These are phyloP conservation scores for Clinocottus analis DNA, from an alignment of 2,113 vertebrate genomes.

Conservation along the genomic window DNA sequence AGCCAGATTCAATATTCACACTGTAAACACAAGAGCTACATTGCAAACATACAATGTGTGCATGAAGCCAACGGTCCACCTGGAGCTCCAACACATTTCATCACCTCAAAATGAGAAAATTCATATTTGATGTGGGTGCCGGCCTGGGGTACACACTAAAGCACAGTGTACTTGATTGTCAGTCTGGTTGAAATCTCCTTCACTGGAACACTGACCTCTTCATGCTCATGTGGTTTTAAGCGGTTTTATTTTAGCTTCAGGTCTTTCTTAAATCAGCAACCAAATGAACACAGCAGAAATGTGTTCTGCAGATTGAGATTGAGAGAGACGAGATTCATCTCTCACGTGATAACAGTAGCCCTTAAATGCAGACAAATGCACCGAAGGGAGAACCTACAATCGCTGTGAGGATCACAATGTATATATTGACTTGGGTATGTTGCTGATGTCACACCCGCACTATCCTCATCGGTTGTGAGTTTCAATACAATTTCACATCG, in stretches of 20 bases:
- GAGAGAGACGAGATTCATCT: not conserved
- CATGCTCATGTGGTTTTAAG: not conserved
- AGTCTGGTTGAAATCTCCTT: not conserved
- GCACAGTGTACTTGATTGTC: not conserved
- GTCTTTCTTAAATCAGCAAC: not conserved
- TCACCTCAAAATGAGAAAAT: constrained; percentile 28
- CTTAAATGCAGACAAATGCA: not conserved
- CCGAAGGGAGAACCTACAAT: not conserved
- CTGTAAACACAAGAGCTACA: not conserved
- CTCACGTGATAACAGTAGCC: not conserved
- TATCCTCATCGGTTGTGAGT: not conserved
- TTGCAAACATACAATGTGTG: constrained; percentile 5
- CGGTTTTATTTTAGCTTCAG: not conserved
- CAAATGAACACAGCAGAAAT: not conserved
- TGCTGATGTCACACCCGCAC: not conserved
- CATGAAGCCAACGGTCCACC: constrained; percentile 8
- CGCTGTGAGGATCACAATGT: not conserved
- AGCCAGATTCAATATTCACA: constrained; percentile 16
- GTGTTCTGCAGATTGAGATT: not conserved
- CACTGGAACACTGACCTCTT: not conserved
- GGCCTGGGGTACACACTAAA: not conserved
- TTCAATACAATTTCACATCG: not conserved
- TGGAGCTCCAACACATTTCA: not conserved
- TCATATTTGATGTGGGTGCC: constrained; percentile 16
- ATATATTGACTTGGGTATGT: not conserved